Percentiles rank a stretch among this genome's conserved stretches.
These are phyloP conservation scores for Drosophila infuscata DNA, from an alignment of 2,888 invertebrate species.

Conservation along the genomic window DNA sequence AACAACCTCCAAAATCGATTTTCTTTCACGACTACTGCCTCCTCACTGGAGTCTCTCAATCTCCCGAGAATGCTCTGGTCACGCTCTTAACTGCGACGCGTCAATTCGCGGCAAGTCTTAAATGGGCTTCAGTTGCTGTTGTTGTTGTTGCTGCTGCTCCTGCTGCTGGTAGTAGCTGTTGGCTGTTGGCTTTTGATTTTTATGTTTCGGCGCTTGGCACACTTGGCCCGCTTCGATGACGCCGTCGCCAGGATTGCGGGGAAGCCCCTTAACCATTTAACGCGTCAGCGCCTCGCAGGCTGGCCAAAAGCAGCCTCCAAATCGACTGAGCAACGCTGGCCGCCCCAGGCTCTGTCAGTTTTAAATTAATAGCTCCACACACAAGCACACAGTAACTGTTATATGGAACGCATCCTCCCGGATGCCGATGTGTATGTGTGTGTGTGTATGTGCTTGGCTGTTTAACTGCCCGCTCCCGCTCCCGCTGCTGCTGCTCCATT, in stretches of 20 bases:
- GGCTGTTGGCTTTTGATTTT: slow-evolving; percentile 66
- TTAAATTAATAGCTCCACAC: slow-evolving; percentile 73
- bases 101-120: slow-evolving; percentile 60
- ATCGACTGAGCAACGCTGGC: slow-evolving; percentile 60
- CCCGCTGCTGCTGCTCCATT: slow-evolving; percentile 46
- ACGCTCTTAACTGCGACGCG: slow-evolving; percentile 57
- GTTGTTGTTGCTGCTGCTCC: slow-evolving; percentile 3
- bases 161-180: slow-evolving; percentile 4
- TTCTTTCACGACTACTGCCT: slow-evolving; percentile 36
- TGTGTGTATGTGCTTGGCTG: slow-evolving; percentile 23
- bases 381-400: slow-evolving; percentile 41
- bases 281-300: slow-evolving; percentile 77
- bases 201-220: slow-evolving; percentile 71
- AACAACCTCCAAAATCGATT: slow-evolving; percentile 62
- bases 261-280: slow-evolving; percentile 73
- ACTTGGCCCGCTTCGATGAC: slow-evolving; percentile 60
- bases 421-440: slow-evolving; percentile 10
- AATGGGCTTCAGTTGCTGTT: slow-evolving; percentile 50
- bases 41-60: neutral
- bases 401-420: slow-evolving; percentile 30
- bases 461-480: slow-evolving; percentile 28
- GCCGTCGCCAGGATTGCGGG: slow-evolving; percentile 48
- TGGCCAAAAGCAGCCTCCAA: slow-evolving; percentile 62
- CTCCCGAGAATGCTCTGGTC: slow-evolving; percentile 6
- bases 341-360: slow-evolving; percentile 71